These are phyloP conservation scores for Piscicola geometra DNA, from an alignment of 2,888 invertebrate genomes.

Conservation along the genomic window DNA sequence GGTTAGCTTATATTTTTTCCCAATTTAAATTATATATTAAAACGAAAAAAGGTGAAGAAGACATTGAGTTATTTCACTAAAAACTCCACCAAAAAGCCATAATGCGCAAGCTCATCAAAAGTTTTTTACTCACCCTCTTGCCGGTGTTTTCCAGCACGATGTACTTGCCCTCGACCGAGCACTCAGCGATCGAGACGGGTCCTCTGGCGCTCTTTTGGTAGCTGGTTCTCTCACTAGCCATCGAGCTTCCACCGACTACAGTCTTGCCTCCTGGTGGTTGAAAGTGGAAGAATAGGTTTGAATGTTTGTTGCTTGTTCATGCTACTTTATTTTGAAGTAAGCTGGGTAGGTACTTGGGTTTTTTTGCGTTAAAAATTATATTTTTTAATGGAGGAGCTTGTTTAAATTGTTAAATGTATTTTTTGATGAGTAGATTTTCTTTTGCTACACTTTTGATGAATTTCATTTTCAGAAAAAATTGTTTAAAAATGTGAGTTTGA, in stretches of 20 bases:
- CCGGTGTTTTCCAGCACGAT: constrained; percentile 58
- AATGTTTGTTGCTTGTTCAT: neutral
- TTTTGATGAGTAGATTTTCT: too few relatives aligned
- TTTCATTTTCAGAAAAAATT: too few relatives aligned
- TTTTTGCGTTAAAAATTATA: too few relatives aligned
- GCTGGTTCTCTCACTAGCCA: constrained; percentile 51
- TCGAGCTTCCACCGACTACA: neutral
- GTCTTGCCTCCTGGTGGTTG: neutral
- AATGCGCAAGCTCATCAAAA: neutral
- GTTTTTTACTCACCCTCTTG: constrained; percentile 47
- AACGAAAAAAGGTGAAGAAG: too few relatives aligned
- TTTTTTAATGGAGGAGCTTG: too few relatives aligned
- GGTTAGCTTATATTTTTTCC: neutral
- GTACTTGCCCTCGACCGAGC: constrained; percentile 57
- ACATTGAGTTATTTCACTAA: too few relatives aligned
- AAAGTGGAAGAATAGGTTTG: neutral
- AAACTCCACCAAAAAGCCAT: too few relatives aligned
- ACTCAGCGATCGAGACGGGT: constrained; percentile 48
- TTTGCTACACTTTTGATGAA: too few relatives aligned
- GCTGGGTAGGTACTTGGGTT: too few relatives aligned
- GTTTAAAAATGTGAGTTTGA: too few relatives aligned
- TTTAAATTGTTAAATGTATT: neutral
- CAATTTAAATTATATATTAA: neutral
- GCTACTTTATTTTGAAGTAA: too few relatives aligned
- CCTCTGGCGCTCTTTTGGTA: constrained; percentile 49